Conservation (phyloP, 1,140 invertebrate genomes). For the Megalopta genalis region DNA sequence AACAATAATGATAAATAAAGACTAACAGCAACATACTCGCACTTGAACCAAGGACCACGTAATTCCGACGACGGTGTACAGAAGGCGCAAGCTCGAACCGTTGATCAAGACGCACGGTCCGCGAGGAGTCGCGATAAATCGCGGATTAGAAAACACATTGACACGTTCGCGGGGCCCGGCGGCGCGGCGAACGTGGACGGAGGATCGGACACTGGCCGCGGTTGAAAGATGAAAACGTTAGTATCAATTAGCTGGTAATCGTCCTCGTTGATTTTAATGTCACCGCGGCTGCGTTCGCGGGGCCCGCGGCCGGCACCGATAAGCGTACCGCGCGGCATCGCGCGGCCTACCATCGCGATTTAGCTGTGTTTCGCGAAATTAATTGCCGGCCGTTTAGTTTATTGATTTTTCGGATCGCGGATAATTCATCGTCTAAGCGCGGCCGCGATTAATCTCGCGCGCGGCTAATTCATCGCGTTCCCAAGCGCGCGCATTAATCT, state of each 20-base stretch:
- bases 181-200: background rate
- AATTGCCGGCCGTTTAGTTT: conserved; percentile 24
- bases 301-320: background rate
- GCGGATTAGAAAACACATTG: no score
- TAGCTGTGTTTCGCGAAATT: conserved; percentile 27
- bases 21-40: no score
- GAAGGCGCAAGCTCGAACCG: background rate
- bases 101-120: no score
- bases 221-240: conserved; percentile 9
- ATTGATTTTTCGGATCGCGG: conserved; percentile 41
- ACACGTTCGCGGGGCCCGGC: background rate
- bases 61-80: no score
- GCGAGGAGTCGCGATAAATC: no score
- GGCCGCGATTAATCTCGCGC: conserved; percentile 30
- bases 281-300: background rate
- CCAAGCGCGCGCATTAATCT: conserved; percentile 16
- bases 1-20: no score
- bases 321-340: background rate
- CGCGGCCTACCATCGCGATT: conserved; percentile 21
- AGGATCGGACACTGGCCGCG: background rate
- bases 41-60: no score
- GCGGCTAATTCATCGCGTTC: conserved; percentile 26
- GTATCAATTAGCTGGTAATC: conserved; percentile 17
- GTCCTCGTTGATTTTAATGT: conserved; percentile 5
- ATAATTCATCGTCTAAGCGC: conserved; percentile 28